These are phyloP conservation scores for Muscidifurax raptorellus DNA, from an alignment of 1,140 invertebrate genomes.

Conservation along the genomic window DNA sequence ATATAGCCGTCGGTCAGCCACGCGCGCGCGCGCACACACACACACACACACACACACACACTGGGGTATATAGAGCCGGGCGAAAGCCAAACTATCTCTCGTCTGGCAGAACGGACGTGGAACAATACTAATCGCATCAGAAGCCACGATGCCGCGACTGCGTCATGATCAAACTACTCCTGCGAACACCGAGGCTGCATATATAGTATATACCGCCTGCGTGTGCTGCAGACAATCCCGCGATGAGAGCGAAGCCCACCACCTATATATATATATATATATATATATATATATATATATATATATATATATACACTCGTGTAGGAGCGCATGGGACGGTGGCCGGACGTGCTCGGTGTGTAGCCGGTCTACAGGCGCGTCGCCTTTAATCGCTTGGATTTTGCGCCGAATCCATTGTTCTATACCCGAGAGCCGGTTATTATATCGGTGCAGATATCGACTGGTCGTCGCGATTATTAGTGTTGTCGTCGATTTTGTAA, in stretches of 20 bases:
- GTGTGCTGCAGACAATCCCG: slow-evolving; percentile 48
- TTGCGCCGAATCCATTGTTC: slow-evolving; percentile 10
- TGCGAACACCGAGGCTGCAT: too few relatives aligned
- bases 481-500: slow-evolving; percentile 43
- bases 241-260: slow-evolving; percentile 45
- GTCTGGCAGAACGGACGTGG: slow-evolving; percentile 60
- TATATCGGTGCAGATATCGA: neutral
- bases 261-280: too few relatives aligned
- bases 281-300: too few relatives aligned
- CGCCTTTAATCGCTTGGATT: slow-evolving; percentile 48
- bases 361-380: neutral
- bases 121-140: slow-evolving; percentile 69
- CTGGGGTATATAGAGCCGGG: neutral
- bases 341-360: neutral
- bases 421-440: neutral
- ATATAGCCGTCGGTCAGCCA: neutral
- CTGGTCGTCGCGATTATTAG: slow-evolving; percentile 46
- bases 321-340: slow-evolving; percentile 31
- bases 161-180: slow-evolving; percentile 57
- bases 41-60: neutral
- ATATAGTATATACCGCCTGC: too few relatives aligned
- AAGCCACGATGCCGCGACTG: slow-evolving; percentile 58
- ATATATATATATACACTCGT: too few relatives aligned
- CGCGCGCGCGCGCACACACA: neutral
- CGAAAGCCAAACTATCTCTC: slow-evolving; percentile 54